Percentiles rank a stretch among this genome's conserved stretches.
These are phyloP conservation scores for Metacarcinus magister DNA, from an alignment of 2,888 invertebrate species.

Conservation along the genomic window DNA sequence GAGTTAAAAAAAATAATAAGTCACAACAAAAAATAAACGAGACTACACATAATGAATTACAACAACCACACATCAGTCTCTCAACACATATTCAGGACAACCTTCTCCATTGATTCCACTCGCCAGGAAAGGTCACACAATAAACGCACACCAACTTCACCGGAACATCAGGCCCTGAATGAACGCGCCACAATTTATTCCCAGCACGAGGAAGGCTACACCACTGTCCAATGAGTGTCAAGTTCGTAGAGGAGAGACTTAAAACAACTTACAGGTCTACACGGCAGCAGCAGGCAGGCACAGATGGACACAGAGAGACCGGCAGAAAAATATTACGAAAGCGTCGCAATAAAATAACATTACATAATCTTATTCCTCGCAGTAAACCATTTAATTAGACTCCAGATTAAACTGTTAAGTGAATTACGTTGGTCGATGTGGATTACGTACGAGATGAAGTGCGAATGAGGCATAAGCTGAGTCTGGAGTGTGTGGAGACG, in stretches of 20 bases:
- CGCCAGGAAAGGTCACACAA: no score
- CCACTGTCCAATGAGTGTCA: not conserved
- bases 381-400: conserved; percentile 21
- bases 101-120: no score
- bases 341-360: not conserved
- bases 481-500: not conserved
- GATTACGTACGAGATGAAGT: not conserved
- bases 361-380: not conserved
- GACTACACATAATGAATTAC: not conserved
- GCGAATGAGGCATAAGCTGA: not conserved
- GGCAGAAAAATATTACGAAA: not conserved
- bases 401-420: not conserved
- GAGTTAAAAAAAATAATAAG: no score
- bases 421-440: not conserved
- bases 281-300: not conserved
- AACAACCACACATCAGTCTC: not conserved
- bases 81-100: no score
- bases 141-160: no score
- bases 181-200: not conserved
- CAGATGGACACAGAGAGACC: not conserved
- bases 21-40: not conserved
- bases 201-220: not conserved
- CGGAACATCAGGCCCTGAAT: not conserved
- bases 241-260: not conserved
- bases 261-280: not conserved